Percentiles rank a stretch among this genome's conserved stretches.
phyloP scores from a whole-genome alignment of 2,113 vertebrate genomes.

The Sander vitreus region DNA sequence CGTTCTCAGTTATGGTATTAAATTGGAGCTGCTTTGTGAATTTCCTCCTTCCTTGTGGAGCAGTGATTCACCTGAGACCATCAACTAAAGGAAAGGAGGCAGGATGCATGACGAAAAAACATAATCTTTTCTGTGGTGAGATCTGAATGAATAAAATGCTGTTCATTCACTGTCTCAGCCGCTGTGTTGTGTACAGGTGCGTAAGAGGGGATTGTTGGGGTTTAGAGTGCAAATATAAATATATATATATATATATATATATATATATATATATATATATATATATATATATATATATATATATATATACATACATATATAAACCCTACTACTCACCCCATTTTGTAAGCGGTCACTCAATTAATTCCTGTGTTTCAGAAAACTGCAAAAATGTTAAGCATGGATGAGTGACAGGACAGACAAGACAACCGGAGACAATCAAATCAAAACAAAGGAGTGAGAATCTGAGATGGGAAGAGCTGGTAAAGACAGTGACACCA shows the following conservation, averaged over 20 bases:
- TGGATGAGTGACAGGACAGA: slow-evolving; percentile 82
- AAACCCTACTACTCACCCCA: slow-evolving; percentile 85
- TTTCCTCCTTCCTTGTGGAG: slow-evolving; percentile 50
- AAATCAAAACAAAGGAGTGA: slow-evolving; percentile 67
- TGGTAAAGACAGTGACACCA: slow-evolving; percentile 69
- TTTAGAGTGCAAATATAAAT: slow-evolving; percentile 59
- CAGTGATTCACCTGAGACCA: slow-evolving; percentile 61
- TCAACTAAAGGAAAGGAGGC: slow-evolving; percentile 48
- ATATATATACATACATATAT: slow-evolving; percentile 41
- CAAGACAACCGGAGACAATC: slow-evolving; percentile 73
- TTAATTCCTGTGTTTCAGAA: slow-evolving; percentile 89
- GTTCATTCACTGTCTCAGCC: slow-evolving; percentile 70
- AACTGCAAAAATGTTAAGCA: slow-evolving; percentile 86
- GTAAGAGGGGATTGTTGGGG: slow-evolving; percentile 18
- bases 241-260: slow-evolving; percentile 16
- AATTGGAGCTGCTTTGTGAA: slow-evolving; percentile 71
- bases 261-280: slow-evolving; percentile 45
- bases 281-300: slow-evolving; percentile 27
- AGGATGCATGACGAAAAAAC: slow-evolving; percentile 55
- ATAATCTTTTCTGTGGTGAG: slow-evolving; percentile 52
- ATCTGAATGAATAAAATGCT: slow-evolving; percentile 64
- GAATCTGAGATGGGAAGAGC: slow-evolving; percentile 68
- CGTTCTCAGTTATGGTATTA: not conserved
- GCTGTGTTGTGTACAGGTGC: slow-evolving; percentile 44
- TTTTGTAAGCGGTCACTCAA: slow-evolving; percentile 85